A percentile compares a stretch with the other conserved stretches of the same genome.
These are phyloP conservation scores for Tenthredo scrophulariae DNA, from an alignment of 2,888 invertebrate species.

Conservation along the genomic window DNA sequence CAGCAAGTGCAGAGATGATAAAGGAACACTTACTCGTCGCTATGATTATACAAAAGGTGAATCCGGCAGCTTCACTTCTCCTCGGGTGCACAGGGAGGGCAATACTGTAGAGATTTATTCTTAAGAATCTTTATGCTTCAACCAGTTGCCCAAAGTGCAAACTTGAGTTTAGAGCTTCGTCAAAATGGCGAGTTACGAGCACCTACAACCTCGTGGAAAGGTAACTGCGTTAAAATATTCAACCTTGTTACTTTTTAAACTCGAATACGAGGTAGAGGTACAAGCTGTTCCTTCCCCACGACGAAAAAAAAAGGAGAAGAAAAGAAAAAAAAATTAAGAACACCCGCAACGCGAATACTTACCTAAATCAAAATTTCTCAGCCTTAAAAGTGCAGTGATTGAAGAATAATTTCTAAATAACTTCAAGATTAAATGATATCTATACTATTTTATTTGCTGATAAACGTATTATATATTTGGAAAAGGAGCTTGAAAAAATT, in stretches of 20 bases:
- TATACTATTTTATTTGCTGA: neutral
- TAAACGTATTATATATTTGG: neutral
- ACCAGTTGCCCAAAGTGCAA: conserved; percentile 21
- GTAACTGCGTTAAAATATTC: conserved; percentile 31
- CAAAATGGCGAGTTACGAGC: conserved; percentile 26
- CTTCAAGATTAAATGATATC: neutral
- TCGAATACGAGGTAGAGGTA: conserved; percentile 18
- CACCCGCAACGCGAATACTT: neutral
- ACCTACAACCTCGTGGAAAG: conserved; percentile 14
- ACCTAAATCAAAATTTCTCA: neutral
- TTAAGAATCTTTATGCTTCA: conserved; percentile 9
- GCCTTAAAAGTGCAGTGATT: neutral
- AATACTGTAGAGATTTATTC: conserved; percentile 12
- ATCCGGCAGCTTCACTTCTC: neutral
- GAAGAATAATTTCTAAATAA: neutral
- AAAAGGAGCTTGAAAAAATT: neutral
- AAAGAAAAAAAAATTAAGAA: neutral
- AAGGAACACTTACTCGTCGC: conserved; percentile 5
- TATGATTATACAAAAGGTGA: neutral
- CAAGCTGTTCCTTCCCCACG: neutral
- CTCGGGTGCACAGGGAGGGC: neutral
- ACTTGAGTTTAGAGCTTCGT: conserved; percentile 33
- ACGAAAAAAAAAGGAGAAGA: neutral
- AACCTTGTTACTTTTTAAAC: conserved; percentile 28
- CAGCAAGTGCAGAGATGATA: neutral